Evolutionary conservation across 37 sponge, comb jelly and placozoan genomes (phyloP), one percentile per base, ranked within the genome.

Genomic region (Aphrocallistes beatrix): DNA sequence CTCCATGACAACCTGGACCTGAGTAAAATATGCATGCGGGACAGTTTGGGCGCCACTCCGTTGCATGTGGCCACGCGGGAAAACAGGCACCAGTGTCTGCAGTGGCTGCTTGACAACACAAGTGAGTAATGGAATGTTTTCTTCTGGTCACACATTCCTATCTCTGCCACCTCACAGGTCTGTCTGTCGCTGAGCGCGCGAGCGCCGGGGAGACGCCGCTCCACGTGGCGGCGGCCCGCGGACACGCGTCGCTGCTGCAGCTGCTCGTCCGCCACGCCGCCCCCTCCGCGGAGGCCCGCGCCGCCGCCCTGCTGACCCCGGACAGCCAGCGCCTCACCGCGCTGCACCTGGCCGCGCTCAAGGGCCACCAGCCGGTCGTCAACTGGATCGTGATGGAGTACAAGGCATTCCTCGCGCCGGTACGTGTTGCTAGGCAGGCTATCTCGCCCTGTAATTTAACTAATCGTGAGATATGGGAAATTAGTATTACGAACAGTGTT

Each of bases 331-430:
- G n/a, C 3, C 75, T 60, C 6, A 60, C 75, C 25, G 75, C 34
- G 8, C 75, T 60, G 32, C 75, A 60, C n/a, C 75, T 60, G 34
- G 75, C 75, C 25, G 75, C 75, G 32, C 75, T 60, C 1, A 60
- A 60, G 34, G 75, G 75, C 3, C 75, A 60, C 75, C 75, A 60
- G 75, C 34, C 75, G 3, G 75, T 60, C 25, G 75, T 60, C 21
- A 60, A 60, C 75, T 60, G 75, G 75, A 60, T 60, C 10, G 75
- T 60, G 17, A 60, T 60, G 75, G 75, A 60, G 75, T 60, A 60
- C 34, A 60, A 60, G 75, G n/a, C 17, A 3, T 60, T 32, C 21
- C 25, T 60, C 3, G 3, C 75, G 6, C 75, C 75, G 3, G 75
- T 60, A 6, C 10, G 75, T 60, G 10, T 21, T 47, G 17, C 49